Evolutionary conservation across 2,888 invertebrate species (phyloP).

Genomic region (Margaritifera margaritifera): DNA sequence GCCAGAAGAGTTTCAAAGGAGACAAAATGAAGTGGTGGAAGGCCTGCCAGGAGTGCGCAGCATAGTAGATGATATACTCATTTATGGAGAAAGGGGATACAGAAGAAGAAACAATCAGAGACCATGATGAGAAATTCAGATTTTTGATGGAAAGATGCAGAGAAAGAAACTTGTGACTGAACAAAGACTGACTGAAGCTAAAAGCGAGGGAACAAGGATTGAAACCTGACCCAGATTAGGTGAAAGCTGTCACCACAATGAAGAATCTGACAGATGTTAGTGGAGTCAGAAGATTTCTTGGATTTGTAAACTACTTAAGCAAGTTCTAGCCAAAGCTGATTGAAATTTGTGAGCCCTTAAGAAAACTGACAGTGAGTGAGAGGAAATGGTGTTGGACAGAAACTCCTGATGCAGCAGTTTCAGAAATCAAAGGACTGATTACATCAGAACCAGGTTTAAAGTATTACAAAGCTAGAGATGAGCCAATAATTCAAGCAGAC

Average conservation of each 20-base stretch:
- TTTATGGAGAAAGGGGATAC: conserved; percentile 32
- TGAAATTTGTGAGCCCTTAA: conserved; percentile 29
- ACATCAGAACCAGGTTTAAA: conserved; percentile 18
- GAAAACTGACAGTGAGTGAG: conserved; percentile 19
- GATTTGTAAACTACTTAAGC: conserved; percentile 37
- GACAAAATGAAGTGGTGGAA: conserved; percentile 33
- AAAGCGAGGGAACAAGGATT: conserved; percentile 23
- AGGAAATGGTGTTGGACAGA: too few relatives aligned
- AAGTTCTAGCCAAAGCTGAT: conserved; percentile 44
- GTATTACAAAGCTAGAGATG: conserved; percentile 18
- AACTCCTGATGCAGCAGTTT: conserved; percentile 6
- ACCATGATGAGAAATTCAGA: conserved; percentile 32
- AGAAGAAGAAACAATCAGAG: conserved; percentile 21
- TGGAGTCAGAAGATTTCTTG: conserved; percentile 34
- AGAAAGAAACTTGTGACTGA: conserved; percentile 21
- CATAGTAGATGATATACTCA: conserved; percentile 43
- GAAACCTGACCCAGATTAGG: conserved; percentile 31
- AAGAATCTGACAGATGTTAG: conserved; percentile 34
- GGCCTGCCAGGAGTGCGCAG: conserved; percentile 32
- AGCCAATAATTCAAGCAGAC: conserved; percentile 20
- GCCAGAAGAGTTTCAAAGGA: conserved; percentile 36
- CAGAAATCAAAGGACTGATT: too few relatives aligned
- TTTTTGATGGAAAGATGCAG: conserved; percentile 26
- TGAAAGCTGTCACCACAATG: conserved; percentile 38
- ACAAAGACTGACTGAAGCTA: conserved; percentile 29